Conservation (phyloP, 2,113 vertebrate genomes). For the Genyomyrus donnyi region DNA sequence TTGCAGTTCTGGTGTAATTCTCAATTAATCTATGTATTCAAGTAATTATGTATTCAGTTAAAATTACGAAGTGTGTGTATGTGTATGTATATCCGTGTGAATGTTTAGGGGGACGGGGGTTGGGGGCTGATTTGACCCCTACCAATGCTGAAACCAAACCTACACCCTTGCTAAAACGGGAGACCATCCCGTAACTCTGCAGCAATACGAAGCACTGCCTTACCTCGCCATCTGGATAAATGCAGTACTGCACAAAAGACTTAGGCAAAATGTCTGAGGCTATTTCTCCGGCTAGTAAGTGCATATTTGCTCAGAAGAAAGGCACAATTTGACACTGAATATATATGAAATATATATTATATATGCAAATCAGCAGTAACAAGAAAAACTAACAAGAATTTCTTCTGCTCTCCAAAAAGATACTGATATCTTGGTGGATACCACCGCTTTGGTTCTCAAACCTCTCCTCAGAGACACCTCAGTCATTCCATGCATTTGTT, state of each 20-base stretch:
- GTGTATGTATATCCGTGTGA: not conserved
- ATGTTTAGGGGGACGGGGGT: not conserved
- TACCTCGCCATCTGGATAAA: not conserved
- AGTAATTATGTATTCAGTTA: not conserved
- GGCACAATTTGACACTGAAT: not conserved
- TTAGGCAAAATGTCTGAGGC: not conserved
- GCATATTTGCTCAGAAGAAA: not conserved
- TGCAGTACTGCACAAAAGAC: not conserved
- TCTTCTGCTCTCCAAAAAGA: not conserved
- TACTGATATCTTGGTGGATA: not conserved
- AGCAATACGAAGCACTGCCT: not conserved
- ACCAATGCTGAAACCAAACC: no score
- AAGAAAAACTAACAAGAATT: not conserved
- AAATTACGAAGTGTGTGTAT: not conserved
- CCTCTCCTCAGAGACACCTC: not conserved
- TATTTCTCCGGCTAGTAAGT: not conserved
- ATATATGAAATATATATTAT: not conserved
- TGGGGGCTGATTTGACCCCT: no score
- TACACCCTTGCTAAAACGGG: no score
- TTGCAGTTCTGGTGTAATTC: not conserved
- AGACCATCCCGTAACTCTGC: not conserved
- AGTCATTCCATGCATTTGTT: not conserved
- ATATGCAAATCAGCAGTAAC: not conserved
- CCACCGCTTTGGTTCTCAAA: not conserved
- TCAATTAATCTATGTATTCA: not conserved